Conservation (phyloP, 2,888 invertebrate species). For the Zygogramma bicolorata region DNA sequence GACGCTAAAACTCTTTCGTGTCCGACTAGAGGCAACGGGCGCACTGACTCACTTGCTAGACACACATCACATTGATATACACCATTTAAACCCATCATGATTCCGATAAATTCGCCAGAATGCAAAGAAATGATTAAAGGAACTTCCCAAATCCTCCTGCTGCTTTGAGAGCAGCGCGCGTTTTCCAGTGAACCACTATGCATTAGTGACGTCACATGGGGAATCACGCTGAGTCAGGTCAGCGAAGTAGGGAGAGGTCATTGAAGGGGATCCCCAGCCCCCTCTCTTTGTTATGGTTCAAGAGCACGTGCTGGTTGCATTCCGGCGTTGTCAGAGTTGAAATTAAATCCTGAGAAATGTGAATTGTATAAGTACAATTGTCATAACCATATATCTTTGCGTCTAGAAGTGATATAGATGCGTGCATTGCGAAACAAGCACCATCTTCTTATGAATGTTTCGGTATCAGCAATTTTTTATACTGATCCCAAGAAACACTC, state of each 20-base stretch:
- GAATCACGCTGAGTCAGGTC: conserved; percentile 23
- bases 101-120: conserved; percentile 47
- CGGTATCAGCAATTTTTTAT: too few species aligned
- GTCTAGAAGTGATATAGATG: too few species aligned
- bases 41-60: conserved; percentile 30
- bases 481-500: too few species aligned
- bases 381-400: too few species aligned
- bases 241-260: conserved; percentile 15
- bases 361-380: too few species aligned
- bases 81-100: conserved; percentile 32
- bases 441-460: too few species aligned
- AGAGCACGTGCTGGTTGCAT: neutral
- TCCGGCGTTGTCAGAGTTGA: conserved; percentile 18
- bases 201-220: conserved; percentile 36
- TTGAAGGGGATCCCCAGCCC: conserved; percentile 40
- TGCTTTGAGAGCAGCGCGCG: conserved; percentile 35
- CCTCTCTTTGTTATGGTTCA: conserved; percentile 11
- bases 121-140: conserved; percentile 48
- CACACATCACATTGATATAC: conserved; percentile 42
- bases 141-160: conserved; percentile 50
- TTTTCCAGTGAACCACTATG: conserved; percentile 15
- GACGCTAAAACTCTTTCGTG: conserved; percentile 28
- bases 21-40: conserved; percentile 27
- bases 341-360: neutral
- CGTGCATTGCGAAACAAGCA: too few species aligned